Conservation (phyloP, 2,888 invertebrate genomes). For the Omphaloscelis lunosa region DNA sequence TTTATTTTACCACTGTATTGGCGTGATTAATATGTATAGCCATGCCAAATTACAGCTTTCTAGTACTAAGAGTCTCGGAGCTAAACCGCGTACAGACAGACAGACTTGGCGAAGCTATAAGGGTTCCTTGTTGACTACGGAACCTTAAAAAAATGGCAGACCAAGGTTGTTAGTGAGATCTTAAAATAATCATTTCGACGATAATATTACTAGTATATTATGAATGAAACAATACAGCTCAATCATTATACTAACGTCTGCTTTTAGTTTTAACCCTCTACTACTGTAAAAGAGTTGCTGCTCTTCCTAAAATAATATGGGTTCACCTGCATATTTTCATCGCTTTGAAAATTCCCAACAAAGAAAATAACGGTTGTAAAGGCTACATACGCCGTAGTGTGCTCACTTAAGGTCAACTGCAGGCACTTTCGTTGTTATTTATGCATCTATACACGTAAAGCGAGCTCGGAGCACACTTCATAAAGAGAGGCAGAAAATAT, state of each 20-base stretch:
- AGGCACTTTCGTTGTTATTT: slow-evolving; percentile 47
- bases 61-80: too few species aligned
- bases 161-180: not conserved
- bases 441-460: slow-evolving; percentile 39
- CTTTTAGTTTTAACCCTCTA: not conserved
- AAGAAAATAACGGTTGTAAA: slow-evolving; percentile 31
- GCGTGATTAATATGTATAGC: too few species aligned
- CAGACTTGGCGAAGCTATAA: too few species aligned
- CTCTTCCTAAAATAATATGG: slow-evolving; percentile 14
- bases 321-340: slow-evolving; percentile 9
- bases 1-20: too few species aligned
- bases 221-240: too few species aligned
- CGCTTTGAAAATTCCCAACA: slow-evolving; percentile 23
- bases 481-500: slow-evolving; percentile 34
- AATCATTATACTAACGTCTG: not conserved
- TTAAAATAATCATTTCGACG: not conserved
- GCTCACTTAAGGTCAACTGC: slow-evolving; percentile 48
- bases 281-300: too few species aligned
- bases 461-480: slow-evolving; percentile 27
- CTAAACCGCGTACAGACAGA: too few species aligned
- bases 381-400: slow-evolving; percentile 3
- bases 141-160: too few species aligned
- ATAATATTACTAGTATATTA: not conserved
- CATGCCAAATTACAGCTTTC: too few species aligned
- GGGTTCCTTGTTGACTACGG: too few species aligned